Evolutionary conservation across 2,113 vertebrate genomes (phyloP).

Genomic region (Varanus komodoensis): DNA sequence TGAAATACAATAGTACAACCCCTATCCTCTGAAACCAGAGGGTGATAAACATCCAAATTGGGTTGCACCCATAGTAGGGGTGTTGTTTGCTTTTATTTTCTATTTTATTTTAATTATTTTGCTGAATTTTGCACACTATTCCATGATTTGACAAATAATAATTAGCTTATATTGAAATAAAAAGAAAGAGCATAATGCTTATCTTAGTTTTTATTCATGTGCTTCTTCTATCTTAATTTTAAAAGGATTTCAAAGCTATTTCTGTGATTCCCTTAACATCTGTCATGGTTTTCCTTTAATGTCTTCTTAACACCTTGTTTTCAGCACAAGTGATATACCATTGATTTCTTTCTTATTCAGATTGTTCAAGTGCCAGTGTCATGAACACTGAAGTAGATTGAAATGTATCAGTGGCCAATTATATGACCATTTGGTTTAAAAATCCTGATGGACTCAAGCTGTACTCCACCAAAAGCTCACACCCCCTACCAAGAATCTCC

Average conservation of each 20-base stretch:
- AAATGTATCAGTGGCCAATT: conserved; percentile 22
- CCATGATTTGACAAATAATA: no score
- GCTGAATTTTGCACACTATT: no score
- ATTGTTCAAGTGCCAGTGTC: conserved; percentile 36
- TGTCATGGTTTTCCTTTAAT: conserved; percentile 50
- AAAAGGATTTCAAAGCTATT: conserved; percentile 28
- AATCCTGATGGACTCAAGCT: neutral
- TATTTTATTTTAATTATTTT: no score
- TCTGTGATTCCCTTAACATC: conserved; percentile 16
- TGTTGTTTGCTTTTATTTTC: no score
- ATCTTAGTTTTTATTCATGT: no score
- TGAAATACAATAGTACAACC: no score
- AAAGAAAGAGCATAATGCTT: no score
- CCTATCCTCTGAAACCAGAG: no score
- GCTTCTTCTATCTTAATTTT: no score
- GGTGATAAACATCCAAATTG: no score
- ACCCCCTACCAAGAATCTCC: neutral
- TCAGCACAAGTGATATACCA: conserved; percentile 39
- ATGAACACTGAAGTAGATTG: conserved; percentile 32
- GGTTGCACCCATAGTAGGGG: no score
- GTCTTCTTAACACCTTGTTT: conserved; percentile 48
- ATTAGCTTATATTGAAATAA: no score
- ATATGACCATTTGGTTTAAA: conserved; percentile 15
- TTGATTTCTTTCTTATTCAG: conserved; percentile 50
- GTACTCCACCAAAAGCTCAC: conserved; percentile 8